Base-by-base conservation (phyloP, 2,113 vertebrate species). In the Aphelocoma coerulescens region DNA sequence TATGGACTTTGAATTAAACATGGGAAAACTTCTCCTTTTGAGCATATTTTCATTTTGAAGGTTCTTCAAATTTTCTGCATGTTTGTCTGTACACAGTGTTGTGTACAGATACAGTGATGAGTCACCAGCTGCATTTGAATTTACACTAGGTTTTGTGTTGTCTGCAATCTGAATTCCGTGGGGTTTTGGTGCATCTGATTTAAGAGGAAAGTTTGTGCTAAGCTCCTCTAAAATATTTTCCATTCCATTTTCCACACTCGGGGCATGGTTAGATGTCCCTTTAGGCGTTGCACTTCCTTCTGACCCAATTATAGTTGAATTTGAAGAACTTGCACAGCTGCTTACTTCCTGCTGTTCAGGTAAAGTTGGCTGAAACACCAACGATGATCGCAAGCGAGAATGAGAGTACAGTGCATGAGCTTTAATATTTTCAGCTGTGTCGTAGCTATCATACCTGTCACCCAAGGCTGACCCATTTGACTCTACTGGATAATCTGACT, bases 11-110 rank as follows among this genome's bases (percentile, higher is more conserved):
- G 99, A 98, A 84, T 98, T 98, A 95, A 98, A 98, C 66, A 97
- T 97, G 7, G 98, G 98, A 81, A 99, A 98, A 88, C 99, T 99
- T 85, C 99, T 98, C 49, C 99, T 98, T 97, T 99, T 99, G 28
- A 98, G 93, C 8, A 97, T 58, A 72, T 95, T 98, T 96, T 98
- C 98, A 65, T 93, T 98, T 78, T 98, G 98, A 77, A 97, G 80
- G 52, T 92, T 97, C 78, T 97, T 98, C 30, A 81, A 3, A 77
- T 96, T 97, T 93, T 98, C 98, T 48, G 67, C 58, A 41, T 91
- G 95, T 81, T 97, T 98, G 30, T 94, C 88, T 92, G 96, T 93
- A 79, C 97, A 97, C 13, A 99, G 93, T 16, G 96, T 98, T 75
- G 98, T 84, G 62, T 98, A 99, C 12, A 97, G 48, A 66, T 97